Conservation (phyloP, 2,113 vertebrate species). For the Ancistrus triradiatus region DNA sequence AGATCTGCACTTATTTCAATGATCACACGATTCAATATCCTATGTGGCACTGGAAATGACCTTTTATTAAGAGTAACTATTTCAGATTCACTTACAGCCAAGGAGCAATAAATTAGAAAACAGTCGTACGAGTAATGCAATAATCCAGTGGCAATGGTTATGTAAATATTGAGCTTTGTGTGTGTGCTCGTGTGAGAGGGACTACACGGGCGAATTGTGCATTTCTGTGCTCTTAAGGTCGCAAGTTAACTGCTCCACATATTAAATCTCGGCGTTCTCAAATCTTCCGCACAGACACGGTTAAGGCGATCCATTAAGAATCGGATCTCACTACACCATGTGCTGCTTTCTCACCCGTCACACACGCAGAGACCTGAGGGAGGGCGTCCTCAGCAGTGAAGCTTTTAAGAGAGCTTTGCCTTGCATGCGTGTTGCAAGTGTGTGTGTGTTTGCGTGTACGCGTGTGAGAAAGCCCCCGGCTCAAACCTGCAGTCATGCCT, state of each 20-base stretch:
- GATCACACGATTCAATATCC: too few species aligned
- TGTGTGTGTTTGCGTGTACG: conserved; percentile 18
- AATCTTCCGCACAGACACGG: not conserved
- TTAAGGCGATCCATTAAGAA: not conserved
- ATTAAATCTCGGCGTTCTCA: not conserved
- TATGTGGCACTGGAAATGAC: too few species aligned
- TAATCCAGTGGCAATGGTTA: too few species aligned
- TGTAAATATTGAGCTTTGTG: too few species aligned
- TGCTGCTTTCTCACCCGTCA: conserved; percentile 10
- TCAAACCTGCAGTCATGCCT: conserved; percentile 55
- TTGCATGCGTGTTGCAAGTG: conserved; percentile 41
- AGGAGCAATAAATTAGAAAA: too few species aligned
- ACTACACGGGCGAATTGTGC: too few species aligned
- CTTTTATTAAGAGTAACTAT: too few species aligned
- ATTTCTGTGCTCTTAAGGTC: conserved; percentile 2
- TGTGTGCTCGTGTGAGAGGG: conserved; percentile 6
- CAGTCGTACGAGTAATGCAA: too few species aligned
- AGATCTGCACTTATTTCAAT: too few species aligned
- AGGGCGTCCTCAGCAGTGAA: conserved; percentile 38
- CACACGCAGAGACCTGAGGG: too few species aligned
- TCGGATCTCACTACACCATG: not conserved
- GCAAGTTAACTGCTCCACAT: conserved; percentile 9
- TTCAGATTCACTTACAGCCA: too few species aligned
- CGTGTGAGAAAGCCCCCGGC: conserved; percentile 52
- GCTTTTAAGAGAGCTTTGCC: conserved; percentile 44